Percentiles rank a stretch among this genome's conserved stretches.
Conservation (phyloP, 2,888 invertebrate species). For the Macrosiphum euphorbiae region DNA sequence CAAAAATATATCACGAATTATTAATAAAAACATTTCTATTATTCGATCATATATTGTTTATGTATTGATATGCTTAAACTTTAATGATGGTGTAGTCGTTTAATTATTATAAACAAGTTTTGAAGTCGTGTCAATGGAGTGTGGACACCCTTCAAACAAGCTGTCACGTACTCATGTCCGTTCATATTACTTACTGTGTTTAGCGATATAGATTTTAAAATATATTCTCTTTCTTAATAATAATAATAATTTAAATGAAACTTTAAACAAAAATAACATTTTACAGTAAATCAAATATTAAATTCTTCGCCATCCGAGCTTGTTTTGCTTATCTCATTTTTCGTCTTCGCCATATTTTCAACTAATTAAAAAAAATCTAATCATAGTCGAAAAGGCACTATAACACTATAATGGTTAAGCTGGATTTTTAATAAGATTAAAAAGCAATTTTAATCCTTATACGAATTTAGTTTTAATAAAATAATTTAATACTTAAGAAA, state of each 20-base stretch:
- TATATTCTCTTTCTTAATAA: background rate
- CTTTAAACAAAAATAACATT: background rate
- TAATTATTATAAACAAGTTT: background rate
- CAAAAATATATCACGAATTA: no score
- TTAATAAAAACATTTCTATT: no score
- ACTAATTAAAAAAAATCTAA: background rate
- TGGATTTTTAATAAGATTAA: background rate
- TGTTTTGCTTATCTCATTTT: background rate
- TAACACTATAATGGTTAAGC: background rate
- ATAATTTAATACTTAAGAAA: background rate
- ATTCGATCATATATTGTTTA: no score
- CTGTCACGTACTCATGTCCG: background rate
- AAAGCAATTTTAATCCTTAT: background rate
- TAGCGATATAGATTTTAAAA: background rate
- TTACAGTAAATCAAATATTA: background rate
- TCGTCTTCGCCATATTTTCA: background rate
- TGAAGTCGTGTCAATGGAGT: background rate
- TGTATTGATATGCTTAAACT: background rate
- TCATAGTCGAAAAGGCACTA: background rate
- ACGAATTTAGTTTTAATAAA: background rate
- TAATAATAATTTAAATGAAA: background rate
- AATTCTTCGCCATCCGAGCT: background rate
- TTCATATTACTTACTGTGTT: background rate
- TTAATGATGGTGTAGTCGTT: background rate
- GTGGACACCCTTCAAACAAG: background rate